Base-by-base conservation (phyloP, 1,140 invertebrate species). In the Anagrus nilaparvatae region DNA sequence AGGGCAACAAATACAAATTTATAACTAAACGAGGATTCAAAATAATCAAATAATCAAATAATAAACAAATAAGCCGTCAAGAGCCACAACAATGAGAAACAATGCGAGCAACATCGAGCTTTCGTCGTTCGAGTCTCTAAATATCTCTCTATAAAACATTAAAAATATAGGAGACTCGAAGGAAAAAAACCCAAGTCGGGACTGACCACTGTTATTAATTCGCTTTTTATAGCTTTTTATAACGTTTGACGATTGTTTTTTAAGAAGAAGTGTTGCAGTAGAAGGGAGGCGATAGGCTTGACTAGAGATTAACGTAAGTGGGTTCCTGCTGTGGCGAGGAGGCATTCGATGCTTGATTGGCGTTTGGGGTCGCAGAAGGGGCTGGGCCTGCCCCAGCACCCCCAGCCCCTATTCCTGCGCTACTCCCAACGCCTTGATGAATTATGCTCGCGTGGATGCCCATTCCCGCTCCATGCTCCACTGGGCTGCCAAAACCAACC, bases 301-400 rank as follows among this genome's bases (percentile, higher is more conserved):
- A 78, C 81, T 86, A 89, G 77, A 89, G 84, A 80, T 89, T 89
- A 65, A 90, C 87, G 76, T 91, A 91, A 58, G 87, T 89, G 48
- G 85, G 85, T 75, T 87, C 85, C 71, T 88, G 85, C 52, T 67
- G 65, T 61, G 84, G 83, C 57, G 85, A 86, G 64, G 84, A 77
- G 67, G 78, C 68, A 64, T 78, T 76, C 65, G 69, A 71, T 61
- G 70, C 64, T 59, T 64, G 57, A 71, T 72, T 63, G 67, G 70
- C 56, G 64, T 70, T 63, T 63, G 56, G 72, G 56, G 60, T 69
- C 51, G 67, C 65, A 44, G 65, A 59, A 52, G 67, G 58, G 43
- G 60, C 56, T 55, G 58, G 63, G 58, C 69, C 55, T 65, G 65
- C 65, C 59, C 71, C 60, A 71, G 76, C 59, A 73, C 65, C 60